Evolutionary conservation across 1,140 invertebrate species (phyloP).

Genomic region (Alviniconcha marisindica): DNA sequence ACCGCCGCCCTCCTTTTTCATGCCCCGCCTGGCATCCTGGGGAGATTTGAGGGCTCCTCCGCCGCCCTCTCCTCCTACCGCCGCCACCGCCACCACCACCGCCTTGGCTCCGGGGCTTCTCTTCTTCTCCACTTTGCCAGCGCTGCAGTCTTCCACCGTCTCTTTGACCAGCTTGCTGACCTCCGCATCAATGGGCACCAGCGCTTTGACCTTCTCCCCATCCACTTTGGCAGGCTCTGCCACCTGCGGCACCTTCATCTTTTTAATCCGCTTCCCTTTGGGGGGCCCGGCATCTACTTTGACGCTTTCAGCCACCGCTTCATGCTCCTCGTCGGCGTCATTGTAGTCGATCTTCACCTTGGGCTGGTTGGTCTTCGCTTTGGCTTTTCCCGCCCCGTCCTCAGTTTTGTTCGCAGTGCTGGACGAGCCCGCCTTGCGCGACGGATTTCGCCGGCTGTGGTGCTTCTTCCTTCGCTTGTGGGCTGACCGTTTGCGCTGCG

Average conservation of each 20-base stretch:
- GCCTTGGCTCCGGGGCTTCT: slow-evolving; percentile 22
- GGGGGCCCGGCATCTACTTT: slow-evolving; percentile 32
- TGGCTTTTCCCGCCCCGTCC: slow-evolving; percentile 1
- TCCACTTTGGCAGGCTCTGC: not conserved
- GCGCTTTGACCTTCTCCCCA: slow-evolving; percentile 2
- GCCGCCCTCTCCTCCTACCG: no score
- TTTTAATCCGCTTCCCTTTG: slow-evolving; percentile 45
- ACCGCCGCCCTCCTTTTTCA: slow-evolving; percentile 12
- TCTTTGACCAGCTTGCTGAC: not conserved
- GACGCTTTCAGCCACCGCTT: slow-evolving; percentile 21
- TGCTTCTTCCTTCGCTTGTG: slow-evolving; percentile 47
- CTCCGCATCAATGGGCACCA: not conserved
- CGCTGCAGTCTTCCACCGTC: not conserved
- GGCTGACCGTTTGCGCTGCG: slow-evolving; percentile 13
- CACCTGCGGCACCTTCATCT: slow-evolving; percentile 36
- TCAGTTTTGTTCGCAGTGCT: slow-evolving; percentile 32
- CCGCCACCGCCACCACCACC: not conserved
- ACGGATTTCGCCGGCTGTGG: slow-evolving; percentile 21
- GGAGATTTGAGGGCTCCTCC: slow-evolving; percentile 23
- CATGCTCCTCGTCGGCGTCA: slow-evolving; percentile 44
- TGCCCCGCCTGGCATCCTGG: not conserved
- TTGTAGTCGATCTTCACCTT: slow-evolving; percentile 55
- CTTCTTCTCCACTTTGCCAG: slow-evolving; percentile 35
- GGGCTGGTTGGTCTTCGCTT: slow-evolving; percentile 43
- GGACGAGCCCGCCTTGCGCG: slow-evolving; percentile 34